Base-by-base conservation (phyloP, 2,113 vertebrate species). In the Panurus biarmicus region DNA sequence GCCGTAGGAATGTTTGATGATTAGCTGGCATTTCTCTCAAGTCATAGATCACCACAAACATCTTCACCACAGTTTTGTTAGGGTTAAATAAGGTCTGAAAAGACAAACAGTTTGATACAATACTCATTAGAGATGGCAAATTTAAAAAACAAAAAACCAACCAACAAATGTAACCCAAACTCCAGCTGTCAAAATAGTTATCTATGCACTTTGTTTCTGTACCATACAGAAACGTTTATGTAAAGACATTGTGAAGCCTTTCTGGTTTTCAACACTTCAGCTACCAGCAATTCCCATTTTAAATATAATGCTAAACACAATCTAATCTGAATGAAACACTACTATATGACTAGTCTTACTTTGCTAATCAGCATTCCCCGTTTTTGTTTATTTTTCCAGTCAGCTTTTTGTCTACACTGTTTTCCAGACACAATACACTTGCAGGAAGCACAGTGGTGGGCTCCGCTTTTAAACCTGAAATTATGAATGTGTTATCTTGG, bases 51-150 rank as follows among this genome's bases (percentile, higher is more conserved):
- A 99, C 99, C 97, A 99, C 99, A 98, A 99, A 99, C 99, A 99
- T 99, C 98, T 99, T 99, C 97, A 99, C 99, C 98, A 99, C 99
- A 76, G 99, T 99, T 98, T 99, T 99, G 98, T 99, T 99, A 94
- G 99, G 99, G 97, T 99, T 99, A 97, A 99, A 99, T 99, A 99
- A 99, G 99, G 99, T 99, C 99, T 99, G 96, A 81, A 96, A 96
- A 95, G 61, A 97, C 90, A 74, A 95, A 88, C n/a, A 90, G 65
- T 72, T 79, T 57, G 82, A 90, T 76, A 90, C 31, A 42, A 31
- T 35, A 71, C 16, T 54, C 51, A 70, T 54, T 25, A 85, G 9
- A 72, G 29, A 61, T 40, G 26, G 54, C n/a, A 42, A 70, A 66
- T 50, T 1, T 6, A 47, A 66, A 58, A 66, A 35, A 11, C 7